phyloP scores from a whole-genome alignment of 2,888 invertebrate species.

The Lasioglossum vierecki region DNA sequence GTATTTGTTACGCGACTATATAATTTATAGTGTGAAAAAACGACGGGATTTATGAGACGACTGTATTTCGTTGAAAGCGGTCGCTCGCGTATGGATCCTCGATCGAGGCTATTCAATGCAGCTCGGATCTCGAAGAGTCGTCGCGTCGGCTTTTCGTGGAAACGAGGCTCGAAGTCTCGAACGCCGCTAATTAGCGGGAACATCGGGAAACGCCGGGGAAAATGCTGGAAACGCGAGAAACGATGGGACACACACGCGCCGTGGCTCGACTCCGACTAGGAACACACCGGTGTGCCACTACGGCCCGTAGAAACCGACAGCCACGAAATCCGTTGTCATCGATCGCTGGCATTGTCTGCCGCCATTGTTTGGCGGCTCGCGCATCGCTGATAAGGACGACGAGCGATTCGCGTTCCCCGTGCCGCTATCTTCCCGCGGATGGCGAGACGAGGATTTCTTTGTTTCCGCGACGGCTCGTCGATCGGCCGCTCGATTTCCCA shows the following conservation, averaged over 20 bases:
- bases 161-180: conserved; percentile 22
- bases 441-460: conserved; percentile 39
- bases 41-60: neutral
- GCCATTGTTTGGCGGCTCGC: conserved; percentile 62
- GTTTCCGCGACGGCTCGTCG: conserved; percentile 50
- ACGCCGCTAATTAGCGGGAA: conserved; percentile 62
- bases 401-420: conserved; percentile 42
- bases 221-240: conserved; percentile 21
- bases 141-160: neutral
- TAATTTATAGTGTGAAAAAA: neutral
- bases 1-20: neutral
- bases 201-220: conserved; percentile 32
- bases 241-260: conserved; percentile 25
- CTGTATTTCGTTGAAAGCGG: neutral
- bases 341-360: conserved; percentile 68
- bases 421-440: conserved; percentile 52
- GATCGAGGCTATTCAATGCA: neutral
- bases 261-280: neutral
- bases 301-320: conserved; percentile 59
- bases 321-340: conserved; percentile 70
- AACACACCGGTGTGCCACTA: neutral
- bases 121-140: neutral
- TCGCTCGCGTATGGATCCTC: neutral
- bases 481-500: conserved; percentile 46
- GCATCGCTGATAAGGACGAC: conserved; percentile 65